Percentiles rank a stretch among this genome's conserved stretches.
phyloP scores from a whole-genome alignment of 2,113 vertebrate genomes.

The Irena cyanogastra region DNA sequence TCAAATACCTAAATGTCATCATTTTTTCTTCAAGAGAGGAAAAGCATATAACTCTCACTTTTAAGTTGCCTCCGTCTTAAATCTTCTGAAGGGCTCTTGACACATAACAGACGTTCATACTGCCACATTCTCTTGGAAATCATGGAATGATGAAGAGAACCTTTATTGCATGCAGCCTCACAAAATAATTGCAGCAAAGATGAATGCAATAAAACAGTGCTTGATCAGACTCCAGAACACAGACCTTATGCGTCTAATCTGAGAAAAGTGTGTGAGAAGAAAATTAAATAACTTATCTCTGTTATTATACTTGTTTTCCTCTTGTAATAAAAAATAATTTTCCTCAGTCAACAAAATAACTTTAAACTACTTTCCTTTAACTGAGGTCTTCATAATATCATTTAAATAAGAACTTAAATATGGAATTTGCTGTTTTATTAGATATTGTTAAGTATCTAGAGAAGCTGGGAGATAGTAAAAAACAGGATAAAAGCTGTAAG shows the following conservation, averaged over 20 bases:
- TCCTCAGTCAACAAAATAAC: background rate
- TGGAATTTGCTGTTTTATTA: background rate
- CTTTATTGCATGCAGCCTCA: background rate
- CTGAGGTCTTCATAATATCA: background rate
- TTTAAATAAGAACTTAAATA: background rate
- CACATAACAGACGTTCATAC: background rate
- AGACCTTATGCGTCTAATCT: background rate
- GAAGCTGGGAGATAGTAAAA: background rate
- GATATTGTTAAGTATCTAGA: background rate
- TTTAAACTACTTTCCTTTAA: background rate
- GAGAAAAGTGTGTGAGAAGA: background rate
- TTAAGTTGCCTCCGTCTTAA: background rate
- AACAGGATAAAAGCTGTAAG: background rate
- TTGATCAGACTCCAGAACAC: background rate
- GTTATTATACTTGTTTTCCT: background rate
- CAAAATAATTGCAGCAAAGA: background rate
- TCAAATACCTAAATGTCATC: background rate
- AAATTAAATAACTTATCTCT: background rate
- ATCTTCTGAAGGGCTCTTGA: background rate
- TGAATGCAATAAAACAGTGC: background rate
- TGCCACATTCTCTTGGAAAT: background rate
- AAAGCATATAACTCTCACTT: background rate
- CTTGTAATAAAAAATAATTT: background rate
- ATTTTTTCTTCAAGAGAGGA: background rate
- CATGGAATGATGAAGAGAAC: background rate